Conservation (phyloP, 1,140 invertebrate genomes). For the Liolophura sinensis region DNA sequence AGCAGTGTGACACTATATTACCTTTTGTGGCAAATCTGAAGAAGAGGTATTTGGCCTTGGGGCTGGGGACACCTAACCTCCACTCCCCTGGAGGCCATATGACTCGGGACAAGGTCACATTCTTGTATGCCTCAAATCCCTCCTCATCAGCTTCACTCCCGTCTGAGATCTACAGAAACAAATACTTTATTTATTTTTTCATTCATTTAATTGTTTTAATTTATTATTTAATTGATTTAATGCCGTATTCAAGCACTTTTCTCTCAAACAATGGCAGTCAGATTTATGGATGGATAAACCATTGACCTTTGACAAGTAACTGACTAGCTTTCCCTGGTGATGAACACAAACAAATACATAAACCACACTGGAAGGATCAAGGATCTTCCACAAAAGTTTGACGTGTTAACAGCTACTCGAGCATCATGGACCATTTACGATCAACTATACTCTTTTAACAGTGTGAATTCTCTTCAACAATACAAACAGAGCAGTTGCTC, state of each 20-base stretch:
- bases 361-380: too few relatives aligned
- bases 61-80: constrained; percentile 69
- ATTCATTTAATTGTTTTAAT: not conserved
- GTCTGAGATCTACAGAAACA: constrained; percentile 1
- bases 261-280: too few relatives aligned
- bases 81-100: constrained; percentile 71
- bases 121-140: not conserved
- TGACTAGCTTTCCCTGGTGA: too few relatives aligned
- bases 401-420: too few relatives aligned
- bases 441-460: too few relatives aligned
- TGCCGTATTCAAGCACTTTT: not conserved
- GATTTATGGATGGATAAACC: too few relatives aligned
- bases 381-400: too few relatives aligned
- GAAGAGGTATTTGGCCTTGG: constrained; percentile 71
- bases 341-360: too few relatives aligned
- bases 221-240: not conserved
- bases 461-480: too few relatives aligned
- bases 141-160: constrained; percentile 6
- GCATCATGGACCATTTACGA: too few relatives aligned
- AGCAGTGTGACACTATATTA: constrained; percentile 24
- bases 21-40: constrained; percentile 73
- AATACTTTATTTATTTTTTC: constrained; percentile 3
- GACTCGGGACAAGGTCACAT: not conserved
- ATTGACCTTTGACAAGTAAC: too few relatives aligned
- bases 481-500: too few relatives aligned